A percentile compares a stretch with the other conserved stretches of the same genome.
These are phyloP conservation scores for Apostichopus japonicus DNA, from an alignment of 35 echinoderm and acorn worm species.

Conservation along the genomic window DNA sequence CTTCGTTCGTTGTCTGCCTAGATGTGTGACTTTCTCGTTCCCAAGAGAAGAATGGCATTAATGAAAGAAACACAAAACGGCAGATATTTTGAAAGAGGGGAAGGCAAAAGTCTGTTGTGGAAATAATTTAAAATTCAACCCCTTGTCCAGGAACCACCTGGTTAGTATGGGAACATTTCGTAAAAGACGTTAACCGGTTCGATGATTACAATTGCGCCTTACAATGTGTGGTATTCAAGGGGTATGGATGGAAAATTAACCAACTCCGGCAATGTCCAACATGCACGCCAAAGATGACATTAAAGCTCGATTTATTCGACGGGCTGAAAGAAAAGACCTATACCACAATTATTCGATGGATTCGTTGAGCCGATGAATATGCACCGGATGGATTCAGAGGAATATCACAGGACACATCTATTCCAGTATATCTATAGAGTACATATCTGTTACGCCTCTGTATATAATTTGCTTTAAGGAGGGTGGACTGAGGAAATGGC, in stretches of 20 bases:
- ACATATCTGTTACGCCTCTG: neutral
- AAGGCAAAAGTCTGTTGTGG: neutral
- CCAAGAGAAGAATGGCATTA: neutral
- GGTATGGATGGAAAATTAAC: neutral
- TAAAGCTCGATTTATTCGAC: neutral
- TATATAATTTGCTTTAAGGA: constrained; percentile 39
- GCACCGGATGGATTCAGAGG: constrained; percentile 18
- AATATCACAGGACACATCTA: neutral
- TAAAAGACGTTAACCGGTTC: constrained; percentile 5
- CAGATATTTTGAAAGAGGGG: constrained; percentile 10
- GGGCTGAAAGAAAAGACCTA: neutral
- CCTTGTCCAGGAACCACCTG: constrained; percentile 12
- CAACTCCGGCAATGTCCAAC: neutral
- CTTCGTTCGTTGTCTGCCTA: neutral
- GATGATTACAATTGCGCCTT: neutral
- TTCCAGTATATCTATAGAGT: constrained; percentile 21
- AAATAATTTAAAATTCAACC: neutral
- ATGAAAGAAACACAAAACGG: constrained; percentile 32
- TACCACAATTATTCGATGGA: constrained; percentile 12
- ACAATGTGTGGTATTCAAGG: neutral
- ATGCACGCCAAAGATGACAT: neutral
- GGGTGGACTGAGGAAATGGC: constrained; percentile 7
- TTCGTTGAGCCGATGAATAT: constrained; percentile 23
- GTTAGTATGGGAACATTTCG: neutral
- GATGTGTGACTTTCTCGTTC: neutral